These are phyloP conservation scores for Phortica magna DNA, from an alignment of 2,888 invertebrate genomes.

Conservation along the genomic window DNA sequence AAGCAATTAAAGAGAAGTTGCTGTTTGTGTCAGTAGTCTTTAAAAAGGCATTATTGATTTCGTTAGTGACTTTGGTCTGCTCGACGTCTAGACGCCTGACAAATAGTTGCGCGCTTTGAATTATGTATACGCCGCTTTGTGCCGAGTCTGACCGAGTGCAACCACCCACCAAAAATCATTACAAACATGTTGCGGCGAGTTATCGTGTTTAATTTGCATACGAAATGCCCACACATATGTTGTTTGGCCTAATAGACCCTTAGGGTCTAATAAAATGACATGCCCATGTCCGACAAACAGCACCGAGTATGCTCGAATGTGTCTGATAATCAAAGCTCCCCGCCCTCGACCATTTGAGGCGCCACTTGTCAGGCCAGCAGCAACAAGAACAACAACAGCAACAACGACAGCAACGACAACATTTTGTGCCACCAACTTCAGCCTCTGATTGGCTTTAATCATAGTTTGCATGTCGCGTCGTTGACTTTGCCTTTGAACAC, in stretches of 20 bases:
- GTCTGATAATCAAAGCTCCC: slow-evolving; percentile 1
- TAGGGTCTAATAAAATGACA: slow-evolving; percentile 28
- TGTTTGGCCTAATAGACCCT: neutral
- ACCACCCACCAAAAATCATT: neutral
- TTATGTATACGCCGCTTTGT: neutral
- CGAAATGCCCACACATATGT: slow-evolving; percentile 2
- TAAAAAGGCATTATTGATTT: slow-evolving; percentile 3
- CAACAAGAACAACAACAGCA: too few relatives aligned
- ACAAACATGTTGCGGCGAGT: neutral
- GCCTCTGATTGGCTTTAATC: neutral
- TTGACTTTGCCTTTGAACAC: neutral
- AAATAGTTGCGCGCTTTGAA: neutral
- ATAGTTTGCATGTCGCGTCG: neutral
- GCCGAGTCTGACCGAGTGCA: neutral
- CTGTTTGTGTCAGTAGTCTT: neutral
- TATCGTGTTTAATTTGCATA: slow-evolving; percentile 32
- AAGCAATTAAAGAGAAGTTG: neutral
- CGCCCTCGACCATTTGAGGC: slow-evolving; percentile 7
- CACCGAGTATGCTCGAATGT: neutral
- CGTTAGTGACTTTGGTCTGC: neutral
- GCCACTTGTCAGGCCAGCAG: slow-evolving; percentile 9
- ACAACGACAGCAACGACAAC: too few relatives aligned
- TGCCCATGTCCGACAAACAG: slow-evolving; percentile 2
- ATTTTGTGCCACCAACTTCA: neutral
- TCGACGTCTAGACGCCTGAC: neutral